Percentiles rank a stretch among this genome's conserved stretches.
phyloP scores from a whole-genome alignment of 2,888 invertebrate genomes.

The Malthinus flaveolus region DNA sequence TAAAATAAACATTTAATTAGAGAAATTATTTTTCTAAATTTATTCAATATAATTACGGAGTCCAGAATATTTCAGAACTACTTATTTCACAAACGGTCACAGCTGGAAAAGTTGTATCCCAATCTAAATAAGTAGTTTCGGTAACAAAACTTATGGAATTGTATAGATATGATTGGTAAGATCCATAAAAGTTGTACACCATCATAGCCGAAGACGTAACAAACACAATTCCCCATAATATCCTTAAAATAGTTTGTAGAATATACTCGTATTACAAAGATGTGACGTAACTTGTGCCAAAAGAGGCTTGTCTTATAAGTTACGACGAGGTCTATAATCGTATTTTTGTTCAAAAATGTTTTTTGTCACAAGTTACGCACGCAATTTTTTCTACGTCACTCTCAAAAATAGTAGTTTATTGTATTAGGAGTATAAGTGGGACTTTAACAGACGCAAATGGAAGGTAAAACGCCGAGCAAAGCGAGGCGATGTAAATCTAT shows the following conservation, averaged over 20 bases:
- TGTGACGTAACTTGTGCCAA: too few species aligned
- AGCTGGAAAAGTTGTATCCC: constrained; percentile 66
- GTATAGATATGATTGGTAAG: constrained; percentile 59
- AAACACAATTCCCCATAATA: constrained; percentile 60
- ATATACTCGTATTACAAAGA: too few species aligned
- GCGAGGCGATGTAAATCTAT: too few species aligned
- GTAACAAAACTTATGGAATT: constrained; percentile 57
- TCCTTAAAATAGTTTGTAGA: constrained; percentile 54
- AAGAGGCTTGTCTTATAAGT: too few species aligned
- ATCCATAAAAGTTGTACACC: constrained; percentile 55
- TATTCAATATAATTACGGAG: constrained; percentile 33
- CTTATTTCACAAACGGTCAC: constrained; percentile 62
- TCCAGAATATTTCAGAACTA: constrained; percentile 47
- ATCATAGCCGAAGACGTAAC: constrained; percentile 54
- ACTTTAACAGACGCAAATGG: too few species aligned
- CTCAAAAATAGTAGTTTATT: too few species aligned
- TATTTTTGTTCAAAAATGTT: too few species aligned
- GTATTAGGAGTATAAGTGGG: too few species aligned
- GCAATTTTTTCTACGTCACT: too few species aligned
- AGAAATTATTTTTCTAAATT: neutral
- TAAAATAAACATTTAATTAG: constrained; percentile 18
- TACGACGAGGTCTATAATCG: too few species aligned
- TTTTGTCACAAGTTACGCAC: too few species aligned
- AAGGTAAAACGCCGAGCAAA: too few species aligned
- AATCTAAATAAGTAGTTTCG: constrained; percentile 63